Conservation (phyloP, 2,797 vertebrate genomes). For the Brachyalestes nurse region DNA sequence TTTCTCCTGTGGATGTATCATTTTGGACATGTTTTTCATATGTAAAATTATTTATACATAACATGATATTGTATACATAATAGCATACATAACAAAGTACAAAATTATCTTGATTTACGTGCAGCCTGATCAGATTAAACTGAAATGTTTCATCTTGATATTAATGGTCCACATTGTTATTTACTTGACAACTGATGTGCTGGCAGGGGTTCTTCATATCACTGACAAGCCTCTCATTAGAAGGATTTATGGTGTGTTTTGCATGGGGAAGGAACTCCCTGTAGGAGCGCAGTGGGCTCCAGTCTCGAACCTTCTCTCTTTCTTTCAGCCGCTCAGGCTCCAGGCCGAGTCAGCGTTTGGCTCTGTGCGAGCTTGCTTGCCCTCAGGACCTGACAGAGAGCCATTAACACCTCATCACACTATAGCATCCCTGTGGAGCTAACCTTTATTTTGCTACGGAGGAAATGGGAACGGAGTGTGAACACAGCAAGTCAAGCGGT, state of each 20-base stretch:
- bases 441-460: conserved; percentile 13
- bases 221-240: conserved; percentile 15
- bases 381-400: conserved; percentile 19
- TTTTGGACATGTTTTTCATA: too few relatives aligned
- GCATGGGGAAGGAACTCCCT: not conserved
- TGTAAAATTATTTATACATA: not conserved
- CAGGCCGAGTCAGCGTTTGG: conserved; percentile 24
- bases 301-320: not conserved
- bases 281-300: not conserved
- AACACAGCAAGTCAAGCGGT: conserved; percentile 8
- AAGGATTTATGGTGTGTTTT: conserved; percentile 23
- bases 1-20: too few relatives aligned
- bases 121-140: not conserved
- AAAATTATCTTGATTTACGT: not conserved
- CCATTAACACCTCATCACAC: conserved; percentile 33
- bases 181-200: not conserved
- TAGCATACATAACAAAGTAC: not conserved
- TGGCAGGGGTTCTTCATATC: conserved; percentile 9
- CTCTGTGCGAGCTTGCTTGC: conserved; percentile 2
- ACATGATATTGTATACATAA: not conserved
- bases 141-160: not conserved
- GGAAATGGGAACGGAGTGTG: conserved; percentile 7
- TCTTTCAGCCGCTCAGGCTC: conserved; percentile 5
- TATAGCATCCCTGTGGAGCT: conserved; percentile 18
- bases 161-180: not conserved